These are phyloP conservation scores for Buphagus erythrorhynchus DNA, from an alignment of 2,797 vertebrate species.

Conservation along the genomic window DNA sequence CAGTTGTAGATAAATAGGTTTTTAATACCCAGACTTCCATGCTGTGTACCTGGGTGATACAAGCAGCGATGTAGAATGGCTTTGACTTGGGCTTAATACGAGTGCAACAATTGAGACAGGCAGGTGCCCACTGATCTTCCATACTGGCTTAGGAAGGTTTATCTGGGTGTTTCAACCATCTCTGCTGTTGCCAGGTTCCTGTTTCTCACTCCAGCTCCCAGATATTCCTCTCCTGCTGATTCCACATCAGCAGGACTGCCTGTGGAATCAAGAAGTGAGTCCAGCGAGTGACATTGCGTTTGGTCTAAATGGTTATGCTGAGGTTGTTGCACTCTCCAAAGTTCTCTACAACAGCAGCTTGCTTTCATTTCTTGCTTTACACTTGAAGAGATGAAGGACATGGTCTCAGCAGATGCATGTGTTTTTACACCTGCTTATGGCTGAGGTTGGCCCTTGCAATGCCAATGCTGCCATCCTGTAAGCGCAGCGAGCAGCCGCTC, in stretches of 20 bases:
- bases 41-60: not conserved
- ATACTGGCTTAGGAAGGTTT: not conserved
- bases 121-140: fast-evolving
- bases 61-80: not conserved
- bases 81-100: not conserved
- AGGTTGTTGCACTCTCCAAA: not conserved
- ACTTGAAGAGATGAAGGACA: not conserved
- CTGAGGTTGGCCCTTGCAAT: not conserved
- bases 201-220: not conserved
- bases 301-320: not conserved
- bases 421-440: not conserved
- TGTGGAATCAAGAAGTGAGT: not conserved
- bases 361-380: not conserved
- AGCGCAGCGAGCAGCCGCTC: not conserved
- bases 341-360: not conserved
- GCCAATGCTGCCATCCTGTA: not conserved
- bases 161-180: not conserved
- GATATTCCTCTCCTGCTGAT: not conserved
- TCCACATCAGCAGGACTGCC: not conserved
- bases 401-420: not conserved
- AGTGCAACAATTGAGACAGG: fast-evolving
- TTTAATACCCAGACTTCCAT: not conserved
- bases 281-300: fast-evolving
- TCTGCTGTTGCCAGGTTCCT: not conserved
- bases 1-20: not conserved